Evolutionary conservation across 2,797 vertebrate genomes (phyloP).

Genomic region (Poeciliopsis paucimaculata): DNA sequence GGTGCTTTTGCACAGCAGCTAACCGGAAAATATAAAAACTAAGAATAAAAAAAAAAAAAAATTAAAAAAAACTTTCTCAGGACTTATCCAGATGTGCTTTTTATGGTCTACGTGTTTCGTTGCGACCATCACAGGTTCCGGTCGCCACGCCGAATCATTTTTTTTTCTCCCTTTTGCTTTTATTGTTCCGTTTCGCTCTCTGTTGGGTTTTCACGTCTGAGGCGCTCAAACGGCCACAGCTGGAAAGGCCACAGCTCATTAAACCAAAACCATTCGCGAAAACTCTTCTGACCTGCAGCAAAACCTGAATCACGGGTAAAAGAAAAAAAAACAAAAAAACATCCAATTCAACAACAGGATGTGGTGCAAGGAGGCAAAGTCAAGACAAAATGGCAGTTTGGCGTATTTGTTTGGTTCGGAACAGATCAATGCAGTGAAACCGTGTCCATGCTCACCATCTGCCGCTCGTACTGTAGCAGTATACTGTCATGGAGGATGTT

Average conservation of each 20-base stretch:
- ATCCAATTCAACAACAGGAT: not conserved
- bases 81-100: not conserved
- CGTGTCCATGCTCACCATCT: not conserved
- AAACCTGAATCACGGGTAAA: not conserved
- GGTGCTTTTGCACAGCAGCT: not conserved
- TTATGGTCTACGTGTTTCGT: not conserved
- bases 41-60: not conserved
- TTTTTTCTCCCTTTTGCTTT: not conserved
- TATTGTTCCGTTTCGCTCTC: not conserved
- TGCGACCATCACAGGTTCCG: not conserved
- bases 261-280: not conserved
- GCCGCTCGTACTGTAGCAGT: not conserved
- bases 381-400: not conserved
- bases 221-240: not conserved
- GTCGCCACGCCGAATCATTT: not conserved
- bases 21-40: not conserved
- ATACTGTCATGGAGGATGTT: conserved; percentile 17
- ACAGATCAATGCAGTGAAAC: not conserved
- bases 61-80: not conserved
- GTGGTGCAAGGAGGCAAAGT: not conserved
- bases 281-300: not conserved
- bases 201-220: not conserved
- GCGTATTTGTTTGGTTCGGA: not conserved
- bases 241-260: not conserved
- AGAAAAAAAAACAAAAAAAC: not conserved